Percentiles rank a stretch among this genome's conserved stretches.
Conservation (phyloP, 2,113 vertebrate species). For the Bothrops jararaca region DNA sequence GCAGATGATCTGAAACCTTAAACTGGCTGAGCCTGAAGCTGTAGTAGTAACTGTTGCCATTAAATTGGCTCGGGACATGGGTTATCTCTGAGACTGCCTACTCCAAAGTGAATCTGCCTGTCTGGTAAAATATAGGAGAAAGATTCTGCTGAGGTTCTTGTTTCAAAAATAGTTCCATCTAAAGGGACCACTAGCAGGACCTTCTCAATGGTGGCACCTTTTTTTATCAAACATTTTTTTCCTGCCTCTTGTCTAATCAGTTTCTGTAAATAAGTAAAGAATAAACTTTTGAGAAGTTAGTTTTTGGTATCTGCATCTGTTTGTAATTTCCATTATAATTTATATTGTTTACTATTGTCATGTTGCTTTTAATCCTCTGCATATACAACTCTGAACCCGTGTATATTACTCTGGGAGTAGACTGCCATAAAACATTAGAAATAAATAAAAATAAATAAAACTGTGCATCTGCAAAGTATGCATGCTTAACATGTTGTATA, state of each 20-base stretch:
- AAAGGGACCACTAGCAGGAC: neutral
- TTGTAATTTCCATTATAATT: neutral
- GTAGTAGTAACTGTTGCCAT: neutral
- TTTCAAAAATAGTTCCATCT: neutral
- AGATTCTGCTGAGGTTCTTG: neutral
- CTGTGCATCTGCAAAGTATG: neutral
- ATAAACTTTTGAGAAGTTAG: neutral
- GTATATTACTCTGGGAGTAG: neutral
- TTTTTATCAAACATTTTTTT: neutral
- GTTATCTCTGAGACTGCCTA: neutral
- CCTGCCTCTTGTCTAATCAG: neutral
- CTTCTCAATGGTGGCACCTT: neutral
- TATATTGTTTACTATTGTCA: neutral
- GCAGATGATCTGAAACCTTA: neutral
- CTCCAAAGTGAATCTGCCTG: neutral
- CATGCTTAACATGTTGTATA: conserved; percentile 1
- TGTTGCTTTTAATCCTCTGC: neutral
- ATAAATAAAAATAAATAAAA: neutral
- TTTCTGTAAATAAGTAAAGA: neutral
- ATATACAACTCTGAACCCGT: neutral
- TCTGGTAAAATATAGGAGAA: neutral
- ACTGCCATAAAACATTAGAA: neutral
- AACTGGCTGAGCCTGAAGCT: neutral
- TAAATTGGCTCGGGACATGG: neutral
- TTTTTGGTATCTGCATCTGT: conserved; percentile 3